phyloP scores from a whole-genome alignment of 2,113 vertebrate species.

The Malurus cyaneus region DNA sequence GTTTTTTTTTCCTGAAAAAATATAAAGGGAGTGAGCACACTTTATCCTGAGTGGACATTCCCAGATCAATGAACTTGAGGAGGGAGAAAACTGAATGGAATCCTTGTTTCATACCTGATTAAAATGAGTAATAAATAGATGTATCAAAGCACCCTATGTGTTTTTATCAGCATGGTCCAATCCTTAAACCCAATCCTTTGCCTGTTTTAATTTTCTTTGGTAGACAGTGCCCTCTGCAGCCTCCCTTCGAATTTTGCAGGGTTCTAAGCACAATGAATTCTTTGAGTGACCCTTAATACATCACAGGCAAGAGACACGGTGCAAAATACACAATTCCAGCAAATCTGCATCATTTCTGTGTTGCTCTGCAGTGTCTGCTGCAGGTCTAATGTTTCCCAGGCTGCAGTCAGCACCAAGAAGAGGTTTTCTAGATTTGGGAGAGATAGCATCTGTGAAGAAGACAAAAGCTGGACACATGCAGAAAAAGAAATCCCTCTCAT shows the following conservation, averaged over 20 bases:
- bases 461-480: neutral
- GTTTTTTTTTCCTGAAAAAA: neutral
- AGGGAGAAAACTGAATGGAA: neutral
- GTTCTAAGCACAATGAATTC: neutral
- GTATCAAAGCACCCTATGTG: neutral
- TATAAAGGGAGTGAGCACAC: neutral
- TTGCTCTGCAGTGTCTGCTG: neutral
- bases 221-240: slow-evolving; percentile 74
- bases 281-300: neutral
- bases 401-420: neutral
- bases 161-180: neutral
- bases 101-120: neutral
- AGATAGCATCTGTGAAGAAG: neutral
- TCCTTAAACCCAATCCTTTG: neutral
- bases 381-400: neutral
- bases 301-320: neutral
- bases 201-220: slow-evolving; percentile 39
- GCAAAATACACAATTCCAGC: neutral
- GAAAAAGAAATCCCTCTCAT: neutral
- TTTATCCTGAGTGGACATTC: neutral
- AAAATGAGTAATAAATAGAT: neutral
- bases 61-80: neutral
- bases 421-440: neutral
- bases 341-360: neutral
- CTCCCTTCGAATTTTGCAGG: neutral